These are phyloP conservation scores for Papilio glaucus DNA, from an alignment of 1,140 invertebrate genomes.

Conservation along the genomic window DNA sequence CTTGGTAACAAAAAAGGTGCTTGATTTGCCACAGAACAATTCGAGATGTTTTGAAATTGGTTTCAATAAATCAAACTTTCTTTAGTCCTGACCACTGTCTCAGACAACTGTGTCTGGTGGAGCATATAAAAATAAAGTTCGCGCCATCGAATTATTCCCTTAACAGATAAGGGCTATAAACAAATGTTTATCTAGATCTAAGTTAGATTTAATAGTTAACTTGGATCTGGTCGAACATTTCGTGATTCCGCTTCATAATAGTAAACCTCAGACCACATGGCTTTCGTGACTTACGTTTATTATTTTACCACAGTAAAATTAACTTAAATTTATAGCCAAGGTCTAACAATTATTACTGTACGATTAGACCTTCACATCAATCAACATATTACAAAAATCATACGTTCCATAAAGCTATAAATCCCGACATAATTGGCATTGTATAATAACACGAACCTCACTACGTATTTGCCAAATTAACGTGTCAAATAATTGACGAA, in stretches of 20 bases:
- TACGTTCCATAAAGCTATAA: conserved; percentile 10
- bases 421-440: conserved; percentile 5
- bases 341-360: not conserved
- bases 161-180: too few species aligned
- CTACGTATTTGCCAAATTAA: conserved; percentile 49
- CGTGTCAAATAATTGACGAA: conserved; percentile 57
- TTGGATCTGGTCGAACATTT: not conserved
- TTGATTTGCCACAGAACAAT: too few species aligned
- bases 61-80: not conserved
- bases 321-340: not conserved
- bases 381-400: not conserved
- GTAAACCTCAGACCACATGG: not conserved
- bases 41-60: not conserved
- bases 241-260: not conserved
- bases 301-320: not conserved
- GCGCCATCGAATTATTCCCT: too few species aligned
- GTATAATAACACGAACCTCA: conserved; percentile 10
- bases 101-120: not conserved
- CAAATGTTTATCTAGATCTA: too few species aligned
- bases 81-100: not conserved
- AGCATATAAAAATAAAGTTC: too few species aligned
- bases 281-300: conserved; percentile 1
- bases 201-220: too few species aligned
- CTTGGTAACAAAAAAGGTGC: too few species aligned
- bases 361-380: conserved; percentile 6